phyloP scores from a whole-genome alignment of 2,797 vertebrate genomes.

The Arctocebus calabarensis region DNA sequence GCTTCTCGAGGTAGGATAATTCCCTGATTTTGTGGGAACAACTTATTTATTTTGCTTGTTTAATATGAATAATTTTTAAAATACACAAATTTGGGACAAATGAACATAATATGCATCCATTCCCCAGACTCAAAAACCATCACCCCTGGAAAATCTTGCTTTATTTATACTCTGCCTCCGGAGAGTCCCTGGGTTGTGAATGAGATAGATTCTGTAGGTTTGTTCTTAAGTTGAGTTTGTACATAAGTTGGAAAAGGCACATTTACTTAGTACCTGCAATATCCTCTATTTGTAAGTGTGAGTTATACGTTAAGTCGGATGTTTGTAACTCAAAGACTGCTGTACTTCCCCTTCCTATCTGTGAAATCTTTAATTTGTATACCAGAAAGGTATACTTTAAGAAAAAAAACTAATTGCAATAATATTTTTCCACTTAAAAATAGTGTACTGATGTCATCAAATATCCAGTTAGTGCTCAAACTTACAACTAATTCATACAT shows the following conservation, averaged over 20 bases:
- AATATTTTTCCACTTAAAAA: slow-evolving; percentile 14
- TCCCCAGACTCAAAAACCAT: background rate
- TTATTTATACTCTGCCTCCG: background rate
- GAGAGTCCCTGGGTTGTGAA: too few species aligned
- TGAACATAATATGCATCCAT: background rate
- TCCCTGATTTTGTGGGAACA: background rate
- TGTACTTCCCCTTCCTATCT: background rate
- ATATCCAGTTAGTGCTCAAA: slow-evolving; percentile 15
- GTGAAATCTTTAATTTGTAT: background rate
- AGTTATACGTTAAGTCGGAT: too few species aligned
- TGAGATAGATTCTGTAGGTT: too few species aligned
- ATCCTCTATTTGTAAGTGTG: too few species aligned
- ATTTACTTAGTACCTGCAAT: too few species aligned
- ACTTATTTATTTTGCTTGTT: slow-evolving; percentile 30
- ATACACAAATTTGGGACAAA: background rate
- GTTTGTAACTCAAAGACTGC: too few species aligned
- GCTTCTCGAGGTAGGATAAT: background rate
- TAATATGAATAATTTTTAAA: slow-evolving; percentile 11
- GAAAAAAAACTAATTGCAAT: background rate
- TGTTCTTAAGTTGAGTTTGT: too few species aligned
- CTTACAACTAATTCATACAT: background rate
- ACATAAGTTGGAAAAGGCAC: too few species aligned
- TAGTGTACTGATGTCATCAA: background rate
- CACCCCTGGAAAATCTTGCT: background rate
- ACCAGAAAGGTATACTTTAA: background rate